Evolutionary conservation across 92 coral and sea anemone genomes (phyloP).

Genomic region (Epizoanthus ramosus): DNA sequence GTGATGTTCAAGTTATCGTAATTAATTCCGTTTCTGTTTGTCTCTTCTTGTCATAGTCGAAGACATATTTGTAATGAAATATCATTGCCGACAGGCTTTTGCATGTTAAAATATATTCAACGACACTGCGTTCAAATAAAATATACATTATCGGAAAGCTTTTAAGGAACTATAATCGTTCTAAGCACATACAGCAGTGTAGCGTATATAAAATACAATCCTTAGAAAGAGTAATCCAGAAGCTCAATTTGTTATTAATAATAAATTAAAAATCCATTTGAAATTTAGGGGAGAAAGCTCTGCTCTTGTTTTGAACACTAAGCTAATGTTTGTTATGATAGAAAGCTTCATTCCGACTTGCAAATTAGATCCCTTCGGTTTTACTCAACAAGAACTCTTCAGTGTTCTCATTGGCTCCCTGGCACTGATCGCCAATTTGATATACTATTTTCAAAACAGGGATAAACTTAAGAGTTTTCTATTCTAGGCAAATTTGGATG

Average conservation of each 20-base stretch:
- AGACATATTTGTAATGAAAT: constrained; percentile 8
- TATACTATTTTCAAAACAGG: no score
- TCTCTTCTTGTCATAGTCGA: neutral
- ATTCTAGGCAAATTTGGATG: no score
- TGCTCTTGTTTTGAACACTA: neutral
- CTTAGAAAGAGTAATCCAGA: neutral
- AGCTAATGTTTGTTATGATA: neutral
- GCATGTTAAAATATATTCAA: neutral
- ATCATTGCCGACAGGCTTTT: neutral
- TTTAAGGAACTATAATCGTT: neutral
- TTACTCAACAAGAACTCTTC: neutral
- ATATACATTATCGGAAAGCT: neutral
- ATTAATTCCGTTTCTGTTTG: constrained; percentile 5
- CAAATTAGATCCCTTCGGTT: constrained; percentile 1
- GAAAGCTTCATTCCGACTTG: neutral
- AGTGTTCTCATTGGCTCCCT: neutral
- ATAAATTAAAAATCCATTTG: neutral
- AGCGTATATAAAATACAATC: neutral
- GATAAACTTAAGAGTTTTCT: no score
- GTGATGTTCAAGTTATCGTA: neutral
- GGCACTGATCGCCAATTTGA: no score
- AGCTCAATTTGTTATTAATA: neutral
- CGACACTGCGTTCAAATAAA: neutral
- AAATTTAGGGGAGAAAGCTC: constrained; percentile 4
- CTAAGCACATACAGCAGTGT: no score